These are phyloP conservation scores for Macrosiphum euphorbiae DNA, from an alignment of 2,888 invertebrate species.

Conservation along the genomic window DNA sequence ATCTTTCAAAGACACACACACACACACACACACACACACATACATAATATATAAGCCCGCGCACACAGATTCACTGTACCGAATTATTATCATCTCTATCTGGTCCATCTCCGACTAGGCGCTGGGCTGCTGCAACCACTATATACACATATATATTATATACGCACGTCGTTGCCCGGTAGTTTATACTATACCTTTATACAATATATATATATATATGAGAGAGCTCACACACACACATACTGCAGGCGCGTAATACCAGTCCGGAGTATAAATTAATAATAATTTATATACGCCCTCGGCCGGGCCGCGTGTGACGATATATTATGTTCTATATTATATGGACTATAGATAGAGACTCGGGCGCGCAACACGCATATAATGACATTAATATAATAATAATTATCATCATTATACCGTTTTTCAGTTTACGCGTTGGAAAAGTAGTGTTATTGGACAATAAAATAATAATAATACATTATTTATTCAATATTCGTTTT, in stretches of 20 bases:
- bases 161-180: background rate
- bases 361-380: background rate
- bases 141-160: background rate
- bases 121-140: background rate
- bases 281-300: conserved; percentile 19
- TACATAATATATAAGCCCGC: background rate
- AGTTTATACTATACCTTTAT: background rate
- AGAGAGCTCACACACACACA: background rate
- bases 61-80: conserved; percentile 38
- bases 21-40: background rate
- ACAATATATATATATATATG: background rate
- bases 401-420: background rate
- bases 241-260: background rate
- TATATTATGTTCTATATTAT: background rate
- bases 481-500: too few species aligned
- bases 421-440: background rate
- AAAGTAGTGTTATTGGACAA: too few species aligned
- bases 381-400: background rate
- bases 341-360: background rate
- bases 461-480: too few species aligned
- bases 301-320: background rate
- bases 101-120: background rate
- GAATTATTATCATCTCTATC: conserved; percentile 38
- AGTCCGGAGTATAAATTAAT: conserved; percentile 5
- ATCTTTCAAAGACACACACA: conserved; percentile 29